Evolutionary conservation across 2,888 invertebrate genomes (phyloP).

Genomic region (Apotomis capreana): DNA sequence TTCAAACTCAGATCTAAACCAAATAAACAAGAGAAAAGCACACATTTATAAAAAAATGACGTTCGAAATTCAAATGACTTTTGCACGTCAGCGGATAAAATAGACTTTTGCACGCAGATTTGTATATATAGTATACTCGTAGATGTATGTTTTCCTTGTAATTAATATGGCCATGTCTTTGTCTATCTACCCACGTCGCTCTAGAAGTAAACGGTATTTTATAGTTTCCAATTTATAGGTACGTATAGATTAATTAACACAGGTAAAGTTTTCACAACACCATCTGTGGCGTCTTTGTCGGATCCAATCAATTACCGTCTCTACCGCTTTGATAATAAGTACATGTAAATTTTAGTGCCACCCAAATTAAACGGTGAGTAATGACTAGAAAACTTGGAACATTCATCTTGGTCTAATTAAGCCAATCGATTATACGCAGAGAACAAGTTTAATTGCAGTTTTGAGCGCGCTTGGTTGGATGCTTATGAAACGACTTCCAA

Average conservation of each 20-base stretch:
- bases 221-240: neutral
- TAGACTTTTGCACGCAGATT: too few species aligned
- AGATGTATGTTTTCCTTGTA: too few species aligned
- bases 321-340: constrained; percentile 20
- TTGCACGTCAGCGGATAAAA: too few species aligned
- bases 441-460: constrained; percentile 59
- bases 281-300: neutral
- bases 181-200: too few species aligned
- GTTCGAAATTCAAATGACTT: too few species aligned
- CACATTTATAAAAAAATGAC: too few species aligned
- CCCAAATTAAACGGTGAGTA: constrained; percentile 47
- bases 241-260: constrained; percentile 10
- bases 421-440: constrained; percentile 57
- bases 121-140: too few species aligned
- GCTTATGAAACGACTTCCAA: constrained; percentile 32
- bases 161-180: too few species aligned
- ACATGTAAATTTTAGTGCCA: constrained; percentile 32
- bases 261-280: constrained; percentile 17
- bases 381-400: constrained; percentile 58
- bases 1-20: too few species aligned
- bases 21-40: too few species aligned
- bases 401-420: constrained; percentile 64
- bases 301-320: constrained; percentile 20
- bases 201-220: neutral
- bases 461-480: constrained; percentile 39